phyloP scores from a whole-genome alignment of 2,113 vertebrate species.

The Pitta sordida region DNA sequence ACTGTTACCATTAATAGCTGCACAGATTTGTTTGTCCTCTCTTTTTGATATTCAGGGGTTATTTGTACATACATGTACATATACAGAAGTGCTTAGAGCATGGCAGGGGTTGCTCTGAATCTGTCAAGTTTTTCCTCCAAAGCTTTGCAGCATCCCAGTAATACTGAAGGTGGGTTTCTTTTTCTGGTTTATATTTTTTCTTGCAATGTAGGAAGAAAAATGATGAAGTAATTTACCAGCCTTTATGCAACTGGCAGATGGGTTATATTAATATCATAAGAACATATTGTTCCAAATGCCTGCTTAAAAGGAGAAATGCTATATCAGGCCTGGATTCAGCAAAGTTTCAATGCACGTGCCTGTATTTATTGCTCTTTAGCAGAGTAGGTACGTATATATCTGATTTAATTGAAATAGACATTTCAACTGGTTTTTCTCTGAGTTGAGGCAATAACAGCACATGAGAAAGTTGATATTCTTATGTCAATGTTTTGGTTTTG shows the following conservation, averaged over 20 bases:
- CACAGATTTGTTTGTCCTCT: not conserved
- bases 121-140: not conserved
- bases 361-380: slow-evolving; percentile 3
- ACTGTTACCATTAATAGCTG: not conserved
- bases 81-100: not conserved
- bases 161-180: not conserved
- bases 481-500: not conserved
- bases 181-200: not conserved
- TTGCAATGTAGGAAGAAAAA: slow-evolving; percentile 29
- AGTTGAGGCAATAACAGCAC: not conserved
- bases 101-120: not conserved
- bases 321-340: slow-evolving; percentile 12
- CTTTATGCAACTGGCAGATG: slow-evolving; percentile 60
- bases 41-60: not conserved
- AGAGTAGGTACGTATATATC: not conserved
- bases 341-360: not conserved
- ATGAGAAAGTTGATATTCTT: not conserved
- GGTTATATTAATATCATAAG: slow-evolving; percentile 62
- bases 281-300: slow-evolving; percentile 51
- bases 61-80: not conserved
- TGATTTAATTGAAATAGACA: not conserved
- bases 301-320: slow-evolving; percentile 18
- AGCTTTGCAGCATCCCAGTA: not conserved
- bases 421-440: not conserved
- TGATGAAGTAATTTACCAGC: slow-evolving; percentile 34